Percentiles rank a stretch among this genome's conserved stretches.
Evolutionary conservation across 2,797 vertebrate species (phyloP).

Genomic region (Macrochelys suwanniensis): DNA sequence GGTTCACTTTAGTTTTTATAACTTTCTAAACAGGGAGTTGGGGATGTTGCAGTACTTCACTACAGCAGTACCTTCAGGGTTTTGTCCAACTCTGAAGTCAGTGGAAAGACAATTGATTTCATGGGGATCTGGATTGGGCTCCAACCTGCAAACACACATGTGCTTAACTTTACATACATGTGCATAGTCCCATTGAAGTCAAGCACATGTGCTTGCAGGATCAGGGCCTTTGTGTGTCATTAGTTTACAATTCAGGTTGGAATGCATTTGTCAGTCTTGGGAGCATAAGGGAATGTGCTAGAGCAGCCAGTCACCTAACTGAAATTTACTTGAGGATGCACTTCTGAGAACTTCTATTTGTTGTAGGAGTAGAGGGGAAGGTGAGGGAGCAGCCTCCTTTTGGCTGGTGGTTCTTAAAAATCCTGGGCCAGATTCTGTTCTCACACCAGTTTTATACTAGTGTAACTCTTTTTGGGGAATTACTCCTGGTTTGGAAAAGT

Average conservation of each 20-base stretch:
- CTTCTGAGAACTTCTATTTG: no score
- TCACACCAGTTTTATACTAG: no score
- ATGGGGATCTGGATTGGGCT: background rate
- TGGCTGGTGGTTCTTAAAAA: background rate
- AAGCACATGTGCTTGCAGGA: background rate
- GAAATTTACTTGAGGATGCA: no score
- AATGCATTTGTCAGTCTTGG: background rate
- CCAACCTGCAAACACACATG: background rate
- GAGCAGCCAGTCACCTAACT: no score
- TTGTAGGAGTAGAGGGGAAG: background rate
- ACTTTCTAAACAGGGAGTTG: background rate
- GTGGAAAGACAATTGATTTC: background rate
- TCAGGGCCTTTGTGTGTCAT: background rate
- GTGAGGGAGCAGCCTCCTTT: background rate
- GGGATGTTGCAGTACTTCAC: background rate
- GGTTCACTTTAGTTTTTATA: background rate
- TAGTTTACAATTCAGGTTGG: background rate
- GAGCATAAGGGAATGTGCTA: no score
- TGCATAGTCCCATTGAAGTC: no score
- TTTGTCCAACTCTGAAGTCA: background rate
- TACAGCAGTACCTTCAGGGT: background rate
- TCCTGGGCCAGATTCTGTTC: background rate
- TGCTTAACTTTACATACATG: background rate
- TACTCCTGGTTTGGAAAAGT: background rate
- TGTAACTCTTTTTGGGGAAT: background rate